These are phyloP conservation scores for Halictus ligatus DNA, from an alignment of 2,888 invertebrate genomes.

Conservation along the genomic window DNA sequence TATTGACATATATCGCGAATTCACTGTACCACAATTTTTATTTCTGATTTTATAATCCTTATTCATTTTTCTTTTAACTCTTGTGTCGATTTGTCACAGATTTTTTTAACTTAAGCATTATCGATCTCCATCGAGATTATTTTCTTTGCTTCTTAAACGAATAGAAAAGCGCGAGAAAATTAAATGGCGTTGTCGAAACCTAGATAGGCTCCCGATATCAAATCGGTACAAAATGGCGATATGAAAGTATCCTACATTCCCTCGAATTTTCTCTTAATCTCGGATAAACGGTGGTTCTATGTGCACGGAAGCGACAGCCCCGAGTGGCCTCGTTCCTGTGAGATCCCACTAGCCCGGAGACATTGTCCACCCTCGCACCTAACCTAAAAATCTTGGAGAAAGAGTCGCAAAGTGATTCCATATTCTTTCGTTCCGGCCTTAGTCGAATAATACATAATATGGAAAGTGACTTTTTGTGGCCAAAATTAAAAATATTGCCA, in stretches of 20 bases:
- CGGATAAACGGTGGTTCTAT: neutral
- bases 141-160: neutral
- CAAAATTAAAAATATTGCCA: neutral
- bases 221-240: neutral
- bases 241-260: neutral
- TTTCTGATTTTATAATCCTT: neutral
- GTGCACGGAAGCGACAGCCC: neutral
- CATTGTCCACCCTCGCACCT: neutral
- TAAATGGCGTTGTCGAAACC: neutral
- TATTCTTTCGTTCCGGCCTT: neutral
- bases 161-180: neutral
- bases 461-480: neutral
- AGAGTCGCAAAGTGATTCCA: neutral
- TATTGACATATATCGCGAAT: too few species aligned
- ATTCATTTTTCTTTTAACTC: neutral
- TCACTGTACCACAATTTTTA: too few species aligned
- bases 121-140: too few species aligned
- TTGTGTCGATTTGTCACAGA: neutral
- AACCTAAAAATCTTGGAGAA: neutral
- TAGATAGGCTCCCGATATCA: neutral
- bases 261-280: constrained; percentile 1
- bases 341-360: neutral
- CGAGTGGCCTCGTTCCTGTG: neutral
- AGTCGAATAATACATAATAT: neutral
- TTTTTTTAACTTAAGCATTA: too few species aligned